Evolutionary conservation across 2,113 vertebrate genomes (phyloP), one percentile per base, ranked within the genome.

Genomic region (Chloebia gouldiae): DNA sequence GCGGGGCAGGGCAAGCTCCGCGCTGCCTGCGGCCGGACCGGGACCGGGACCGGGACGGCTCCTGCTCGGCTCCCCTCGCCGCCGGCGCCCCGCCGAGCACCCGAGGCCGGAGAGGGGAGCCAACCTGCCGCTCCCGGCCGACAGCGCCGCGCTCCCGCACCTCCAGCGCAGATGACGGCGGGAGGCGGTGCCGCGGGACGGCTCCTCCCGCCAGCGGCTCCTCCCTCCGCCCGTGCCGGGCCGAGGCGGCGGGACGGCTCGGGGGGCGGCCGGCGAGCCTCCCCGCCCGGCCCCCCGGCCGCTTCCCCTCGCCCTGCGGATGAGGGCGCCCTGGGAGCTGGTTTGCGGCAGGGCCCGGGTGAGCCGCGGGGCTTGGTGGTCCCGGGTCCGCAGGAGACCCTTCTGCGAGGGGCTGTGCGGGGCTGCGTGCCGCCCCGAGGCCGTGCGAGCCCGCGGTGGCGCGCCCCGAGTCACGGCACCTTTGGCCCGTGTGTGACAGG

Each of bases 221-320:
- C 71, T 56, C 65, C 66, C 37, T 6, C 44, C 30, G 9, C 23
- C 49, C 28, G 13, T 2, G 11, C 47, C 3, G 7, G 12, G 6
- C 5, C 15, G 37, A 18, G 47, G 37, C 30, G 28, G 10, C 1
- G 17, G 9, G 0, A 5, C 2, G 1, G 5, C 1, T 5, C 5
- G 21, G 9, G 1, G 31, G 9, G 35, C 1, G 1, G 2, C 2
- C 1, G 3, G 28, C 3, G 1, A 0, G 28, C 2, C 0, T 8
- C 1, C 7, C 0, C 17, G 2, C 10, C 19, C 3, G 2, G 1
- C 8, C 33, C 33, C 9, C 4, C 11, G 8, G 25, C 21, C 12
- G 35, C 25, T 6, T 7, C 7, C 7, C 2, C 3, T 10, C 3
- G 5, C 5, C 14, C 16, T 5, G 30, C 15, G 28, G 28, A 3